Evolutionary conservation across 2,888 invertebrate species (phyloP), one percentile per base, ranked within the genome.

Genomic region (Platypus cylindrus): DNA sequence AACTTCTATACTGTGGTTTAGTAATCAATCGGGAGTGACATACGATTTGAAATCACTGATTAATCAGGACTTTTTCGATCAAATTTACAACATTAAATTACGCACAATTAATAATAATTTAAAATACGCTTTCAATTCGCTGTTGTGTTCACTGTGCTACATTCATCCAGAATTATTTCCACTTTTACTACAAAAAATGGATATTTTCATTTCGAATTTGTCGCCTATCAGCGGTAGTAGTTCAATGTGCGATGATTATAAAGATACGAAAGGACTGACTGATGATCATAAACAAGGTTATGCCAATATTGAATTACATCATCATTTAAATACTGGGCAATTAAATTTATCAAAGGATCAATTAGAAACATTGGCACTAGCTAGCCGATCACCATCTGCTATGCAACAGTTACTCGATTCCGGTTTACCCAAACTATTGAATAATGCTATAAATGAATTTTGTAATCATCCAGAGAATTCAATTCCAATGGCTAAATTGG

Each of bases 141-240:
- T 87, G 34, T 61, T 91, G 30, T 91, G 90, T 58, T 79, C 89
- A 3, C 70, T 89, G 53, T 90, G 89, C 60, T 83, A 79, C 59
- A 81, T 87, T 17, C 73, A 78, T 46, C 81, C 86, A 0, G 76
- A 78, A 43, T 64, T 83, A 33, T 90, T 87, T 54, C 75, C 74
- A 28, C 65, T 73, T 45, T 58, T 90, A 17, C 61, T 90, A 37
- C 73, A 77, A 52, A 75, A 75, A 55, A 73, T 87, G 59, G 78
- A 78, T 31, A 75, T 81, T 13, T 49, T 69, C 23, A 62, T 68
- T 24, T 65, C 67, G 2, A 70, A 66, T 49, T 48, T 64, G 24
- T 59, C 66, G 3, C n/a, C 27, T 1, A 66, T 64, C 0, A 66
- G 65, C 49, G 60, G 60, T 22, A 63, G 59, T 28, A 68, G 70